Evolutionary conservation across 2,113 vertebrate species (phyloP).

Genomic region (Vidua chalybeata): DNA sequence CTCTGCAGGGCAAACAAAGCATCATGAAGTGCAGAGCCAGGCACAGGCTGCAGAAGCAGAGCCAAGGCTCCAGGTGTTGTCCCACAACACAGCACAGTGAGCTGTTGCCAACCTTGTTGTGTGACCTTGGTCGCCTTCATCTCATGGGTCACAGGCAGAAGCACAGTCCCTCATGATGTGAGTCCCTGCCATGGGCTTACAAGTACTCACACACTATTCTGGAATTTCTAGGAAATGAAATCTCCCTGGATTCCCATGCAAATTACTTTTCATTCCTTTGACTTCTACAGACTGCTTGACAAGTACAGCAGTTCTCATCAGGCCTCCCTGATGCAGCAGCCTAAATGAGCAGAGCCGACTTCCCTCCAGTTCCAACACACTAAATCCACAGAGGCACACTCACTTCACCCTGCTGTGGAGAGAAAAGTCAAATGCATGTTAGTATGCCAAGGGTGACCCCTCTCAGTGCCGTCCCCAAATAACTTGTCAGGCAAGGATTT

Average conservation of each 20-base stretch:
- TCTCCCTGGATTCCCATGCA: background rate
- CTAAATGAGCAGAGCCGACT: background rate
- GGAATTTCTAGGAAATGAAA: background rate
- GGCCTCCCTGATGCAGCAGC: background rate
- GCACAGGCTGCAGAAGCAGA: background rate
- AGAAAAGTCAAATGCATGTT: background rate
- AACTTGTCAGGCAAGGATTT: background rate
- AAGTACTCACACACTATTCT: background rate
- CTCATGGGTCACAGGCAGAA: background rate
- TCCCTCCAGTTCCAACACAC: background rate
- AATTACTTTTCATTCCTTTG: background rate
- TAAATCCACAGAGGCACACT: rapidly evolving
- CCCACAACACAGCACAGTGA: background rate
- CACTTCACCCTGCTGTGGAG: background rate
- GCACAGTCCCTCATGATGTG: background rate
- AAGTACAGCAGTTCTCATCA: background rate
- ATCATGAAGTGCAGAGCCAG: background rate
- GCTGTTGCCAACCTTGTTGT: no score
- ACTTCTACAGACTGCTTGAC: background rate
- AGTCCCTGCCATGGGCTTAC: background rate
- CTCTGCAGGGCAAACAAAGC: background rate
- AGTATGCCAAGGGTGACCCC: background rate
- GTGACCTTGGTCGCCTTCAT: rapidly evolving
- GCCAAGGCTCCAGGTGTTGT: rapidly evolving
- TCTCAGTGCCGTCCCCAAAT: background rate